phyloP scores from a whole-genome alignment of 2,797 vertebrate species.

The Pseudocheirus occidentalis region DNA sequence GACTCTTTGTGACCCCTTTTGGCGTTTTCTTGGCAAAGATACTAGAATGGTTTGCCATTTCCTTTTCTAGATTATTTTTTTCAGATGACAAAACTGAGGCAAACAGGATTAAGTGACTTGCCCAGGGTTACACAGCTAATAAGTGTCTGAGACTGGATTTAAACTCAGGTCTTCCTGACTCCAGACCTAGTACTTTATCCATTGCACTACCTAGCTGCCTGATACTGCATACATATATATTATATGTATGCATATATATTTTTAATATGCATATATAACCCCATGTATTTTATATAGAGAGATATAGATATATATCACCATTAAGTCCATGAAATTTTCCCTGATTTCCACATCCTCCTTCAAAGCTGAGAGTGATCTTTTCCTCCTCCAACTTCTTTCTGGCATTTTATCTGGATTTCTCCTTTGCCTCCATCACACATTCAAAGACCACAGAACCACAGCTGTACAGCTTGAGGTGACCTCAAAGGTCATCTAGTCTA shows the following conservation, averaged over 20 bases:
- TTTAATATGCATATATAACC: background rate
- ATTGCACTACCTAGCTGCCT: background rate
- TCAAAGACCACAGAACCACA: background rate
- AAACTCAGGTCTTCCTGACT: background rate
- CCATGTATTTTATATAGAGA: background rate
- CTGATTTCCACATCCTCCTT: background rate
- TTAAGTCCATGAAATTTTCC: background rate
- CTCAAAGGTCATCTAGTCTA: background rate
- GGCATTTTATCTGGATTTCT: background rate
- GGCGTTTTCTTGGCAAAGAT: background rate
- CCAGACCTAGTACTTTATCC: background rate
- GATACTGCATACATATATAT: background rate
- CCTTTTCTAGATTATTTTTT: background rate
- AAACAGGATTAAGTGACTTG: background rate
- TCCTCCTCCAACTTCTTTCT: background rate
- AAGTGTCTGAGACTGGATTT: background rate
- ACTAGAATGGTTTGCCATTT: background rate
- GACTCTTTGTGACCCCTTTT: background rate
- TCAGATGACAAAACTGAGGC: background rate
- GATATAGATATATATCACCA: background rate
- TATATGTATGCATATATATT: too few species aligned
- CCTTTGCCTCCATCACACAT: background rate
- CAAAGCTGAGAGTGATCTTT: background rate
- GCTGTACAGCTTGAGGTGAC: background rate
- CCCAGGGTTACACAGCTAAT: background rate